Base-by-base conservation (phyloP, 2,888 invertebrate genomes). In the Eumerus sabulonum region DNA sequence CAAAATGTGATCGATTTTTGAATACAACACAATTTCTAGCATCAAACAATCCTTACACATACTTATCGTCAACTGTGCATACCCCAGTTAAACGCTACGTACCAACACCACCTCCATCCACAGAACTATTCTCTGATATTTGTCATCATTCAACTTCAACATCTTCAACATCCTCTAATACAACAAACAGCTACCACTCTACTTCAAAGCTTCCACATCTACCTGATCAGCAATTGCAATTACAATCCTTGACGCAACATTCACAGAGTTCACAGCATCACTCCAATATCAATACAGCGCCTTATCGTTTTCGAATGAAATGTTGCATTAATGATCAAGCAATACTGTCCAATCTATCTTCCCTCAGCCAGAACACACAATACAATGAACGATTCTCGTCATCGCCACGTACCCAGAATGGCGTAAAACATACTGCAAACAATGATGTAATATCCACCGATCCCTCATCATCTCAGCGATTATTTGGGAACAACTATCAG, bases 41-140 rank as follows among this genome's bases (percentile, higher is more conserved):
- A 40, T 85, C 88, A 12, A 87, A 84, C 50, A 88, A 88, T 72
- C 85, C 85, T 0, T 87, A 87, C 35, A 84, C 86, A 16, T 89
- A 88, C 81, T 82, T 89, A 51, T 85, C 88, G 0, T 87, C 89
- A n/a, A 85, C 88, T 12, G 88, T 88, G 4, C 89, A 89, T 70
- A 89, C 89, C 5, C 89, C 89, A 1, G 87, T 89, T 0, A 89
- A 89, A 57, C 87, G 89, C 0, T 89, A 89, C 70, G 86, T 89
- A 13, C 89, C 89, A 3, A 89, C 88, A 4, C 89, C 89, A 16
- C 88, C 89, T 1, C 85, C 88, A 44, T 82, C 86, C n/a, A 84
- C 82, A 44, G 87, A 88, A 56, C 53, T 86, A 0, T 88, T 84
- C 47, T 76, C 83, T 0, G 85, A 85, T 9, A 82, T 83, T 9